Evolutionary conservation across 2,113 vertebrate species (phyloP), one percentile per base, ranked within the genome.

Genomic region (Trematocara macrostoma): DNA sequence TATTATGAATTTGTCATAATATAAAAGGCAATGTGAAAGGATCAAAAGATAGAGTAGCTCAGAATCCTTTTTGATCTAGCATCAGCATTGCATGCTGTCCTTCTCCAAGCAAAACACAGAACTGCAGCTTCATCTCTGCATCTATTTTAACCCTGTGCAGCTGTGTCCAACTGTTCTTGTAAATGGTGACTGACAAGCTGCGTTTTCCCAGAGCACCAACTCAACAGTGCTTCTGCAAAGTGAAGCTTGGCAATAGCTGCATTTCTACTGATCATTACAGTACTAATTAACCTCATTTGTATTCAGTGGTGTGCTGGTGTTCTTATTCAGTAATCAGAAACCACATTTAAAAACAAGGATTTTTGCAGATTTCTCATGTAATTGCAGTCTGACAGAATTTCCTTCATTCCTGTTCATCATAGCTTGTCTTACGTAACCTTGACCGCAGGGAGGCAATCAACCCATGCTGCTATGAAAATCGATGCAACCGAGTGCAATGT

Each of bases 341-440:
- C 85, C 80, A 79, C 20, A 84, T 87, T 90, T 31, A 67, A 78
- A 34, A 52, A n/a, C 23, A 11, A 57, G 23, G 55, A 23, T 55
- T 76, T 71, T 47, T 35, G 11, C 86, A 78, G 71, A 51, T 82
- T 59, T 87, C 69, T 38, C 5, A 23, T 85, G 80, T 82, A 79
- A 89, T 71, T 85, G 76, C 23, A 6, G 56, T 38, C 79, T 87
- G 82, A 49, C 83, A 82, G 59, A 55, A 23, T 67, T 84, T 83
- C 55, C 84, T 85, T 69, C 26, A 3, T 45, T 82, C 67, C 52
- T 9, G 42, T 90, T 89, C 85, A 90, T 89, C 91, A 82, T 86
- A 40, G 88, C 78, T 64, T n/a, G 76, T 79, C 82, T 93, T 92
- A 86, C 6, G 78, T 88, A 91, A 93, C 85, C 82, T 87, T 34